Evolutionary conservation across 2,797 vertebrate genomes (phyloP).

Genomic region (Chloroceryle amazona): DNA sequence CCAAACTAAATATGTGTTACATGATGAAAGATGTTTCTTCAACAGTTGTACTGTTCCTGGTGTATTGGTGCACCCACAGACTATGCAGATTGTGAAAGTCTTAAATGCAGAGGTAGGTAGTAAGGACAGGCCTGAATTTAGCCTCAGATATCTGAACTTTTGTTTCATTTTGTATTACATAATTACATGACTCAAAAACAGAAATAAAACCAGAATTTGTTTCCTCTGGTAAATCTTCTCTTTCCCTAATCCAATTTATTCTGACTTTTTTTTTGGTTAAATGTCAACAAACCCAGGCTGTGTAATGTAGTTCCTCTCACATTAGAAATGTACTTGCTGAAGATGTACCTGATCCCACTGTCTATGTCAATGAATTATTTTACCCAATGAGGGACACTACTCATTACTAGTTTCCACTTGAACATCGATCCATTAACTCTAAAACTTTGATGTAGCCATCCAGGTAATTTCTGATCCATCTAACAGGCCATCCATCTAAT

Average conservation of each 20-base stretch:
- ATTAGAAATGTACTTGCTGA: neutral
- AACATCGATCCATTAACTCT: neutral
- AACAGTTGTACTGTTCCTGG: neutral
- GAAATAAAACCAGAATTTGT: neutral
- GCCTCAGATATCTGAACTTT: neutral
- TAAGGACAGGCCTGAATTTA: neutral
- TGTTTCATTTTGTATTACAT: neutral
- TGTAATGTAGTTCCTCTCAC: neutral
- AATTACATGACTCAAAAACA: neutral
- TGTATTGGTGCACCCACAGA: neutral
- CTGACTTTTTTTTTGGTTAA: neutral
- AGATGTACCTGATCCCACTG: neutral
- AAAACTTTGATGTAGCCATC: neutral
- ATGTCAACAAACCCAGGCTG: neutral
- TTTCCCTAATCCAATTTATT: neutral
- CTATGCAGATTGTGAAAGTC: neutral
- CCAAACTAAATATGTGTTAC: neutral
- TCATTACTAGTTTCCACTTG: neutral
- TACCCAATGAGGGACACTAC: neutral
- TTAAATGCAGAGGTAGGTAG: neutral
- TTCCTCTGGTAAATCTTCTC: neutral
- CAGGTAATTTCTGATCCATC: neutral
- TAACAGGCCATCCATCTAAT: neutral
- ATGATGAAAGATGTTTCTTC: neutral
- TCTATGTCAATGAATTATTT: neutral